These are phyloP conservation scores for Lamprotornis superbus DNA, from an alignment of 2,113 vertebrate genomes.

Conservation along the genomic window DNA sequence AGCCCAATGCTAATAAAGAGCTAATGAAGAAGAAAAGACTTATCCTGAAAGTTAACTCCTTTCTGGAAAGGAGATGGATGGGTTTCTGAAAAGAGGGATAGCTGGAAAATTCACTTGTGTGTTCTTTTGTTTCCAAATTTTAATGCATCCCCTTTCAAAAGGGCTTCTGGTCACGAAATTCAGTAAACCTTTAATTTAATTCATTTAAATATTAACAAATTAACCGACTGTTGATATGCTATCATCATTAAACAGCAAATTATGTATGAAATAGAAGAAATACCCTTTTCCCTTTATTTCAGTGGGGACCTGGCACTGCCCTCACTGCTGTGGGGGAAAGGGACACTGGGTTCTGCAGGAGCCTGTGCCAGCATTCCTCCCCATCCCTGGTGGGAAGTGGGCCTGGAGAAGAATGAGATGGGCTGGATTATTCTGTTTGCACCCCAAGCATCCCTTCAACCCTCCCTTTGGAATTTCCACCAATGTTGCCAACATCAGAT, in stretches of 20 bases:
- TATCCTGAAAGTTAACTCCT: neutral
- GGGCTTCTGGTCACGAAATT: neutral
- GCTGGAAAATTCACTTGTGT: neutral
- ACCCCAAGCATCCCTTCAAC: neutral
- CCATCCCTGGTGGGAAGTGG: rapidly evolving
- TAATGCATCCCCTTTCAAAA: neutral
- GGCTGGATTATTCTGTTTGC: neutral
- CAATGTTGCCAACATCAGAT: neutral
- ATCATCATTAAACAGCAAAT: neutral
- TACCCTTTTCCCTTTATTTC: neutral
- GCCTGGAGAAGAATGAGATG: neutral
- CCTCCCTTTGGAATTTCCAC: conserved; percentile 25
- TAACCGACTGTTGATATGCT: rapidly evolving
- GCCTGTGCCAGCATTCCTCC: neutral
- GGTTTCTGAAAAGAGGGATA: neutral
- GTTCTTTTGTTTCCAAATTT: neutral
- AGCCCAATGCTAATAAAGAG: neutral
- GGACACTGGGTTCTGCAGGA: neutral
- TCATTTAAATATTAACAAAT: neutral
- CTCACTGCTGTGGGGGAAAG: neutral
- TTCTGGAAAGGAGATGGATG: neutral
- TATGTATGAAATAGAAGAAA: neutral
- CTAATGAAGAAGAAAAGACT: neutral
- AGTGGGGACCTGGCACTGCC: neutral
- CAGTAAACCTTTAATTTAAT: neutral